phyloP scores from a whole-genome alignment of 2,888 invertebrate species.

The Lithophane leautieri region DNA sequence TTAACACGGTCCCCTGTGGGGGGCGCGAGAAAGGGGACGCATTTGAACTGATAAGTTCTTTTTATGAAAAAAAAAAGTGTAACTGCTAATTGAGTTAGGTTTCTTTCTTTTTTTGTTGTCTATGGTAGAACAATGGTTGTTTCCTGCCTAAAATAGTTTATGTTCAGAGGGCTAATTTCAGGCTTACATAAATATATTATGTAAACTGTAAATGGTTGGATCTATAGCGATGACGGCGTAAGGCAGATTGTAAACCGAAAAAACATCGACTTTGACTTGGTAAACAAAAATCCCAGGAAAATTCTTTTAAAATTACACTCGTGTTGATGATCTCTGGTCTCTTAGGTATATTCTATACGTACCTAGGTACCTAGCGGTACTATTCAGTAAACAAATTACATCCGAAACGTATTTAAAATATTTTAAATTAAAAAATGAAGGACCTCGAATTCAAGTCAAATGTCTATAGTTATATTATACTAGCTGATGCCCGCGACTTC shows the following conservation, averaged over 20 bases:
- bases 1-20: constrained; percentile 62
- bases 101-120: constrained; percentile 16
- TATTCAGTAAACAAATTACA: background rate
- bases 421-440: background rate
- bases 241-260: background rate
- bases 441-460: no score
- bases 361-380: background rate
- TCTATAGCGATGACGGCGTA: no score
- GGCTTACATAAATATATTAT: no score
- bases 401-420: background rate
- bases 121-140: constrained; percentile 9
- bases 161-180: background rate
- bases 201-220: background rate
- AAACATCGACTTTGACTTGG: background rate
- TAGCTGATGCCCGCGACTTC: no score
- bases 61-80: constrained; percentile 22
- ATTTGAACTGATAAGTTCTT: constrained; percentile 27
- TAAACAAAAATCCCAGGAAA: background rate
- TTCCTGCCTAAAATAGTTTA: background rate
- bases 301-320: background rate
- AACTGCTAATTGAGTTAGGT: constrained; percentile 28
- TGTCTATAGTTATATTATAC: no score
- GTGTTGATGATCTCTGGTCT: background rate
- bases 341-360: background rate
- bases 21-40: constrained; percentile 59